Evolutionary conservation across 1,140 invertebrate genomes (phyloP), one percentile per base, ranked within the genome.

Genomic region (Temnothorax longispinosus): DNA sequence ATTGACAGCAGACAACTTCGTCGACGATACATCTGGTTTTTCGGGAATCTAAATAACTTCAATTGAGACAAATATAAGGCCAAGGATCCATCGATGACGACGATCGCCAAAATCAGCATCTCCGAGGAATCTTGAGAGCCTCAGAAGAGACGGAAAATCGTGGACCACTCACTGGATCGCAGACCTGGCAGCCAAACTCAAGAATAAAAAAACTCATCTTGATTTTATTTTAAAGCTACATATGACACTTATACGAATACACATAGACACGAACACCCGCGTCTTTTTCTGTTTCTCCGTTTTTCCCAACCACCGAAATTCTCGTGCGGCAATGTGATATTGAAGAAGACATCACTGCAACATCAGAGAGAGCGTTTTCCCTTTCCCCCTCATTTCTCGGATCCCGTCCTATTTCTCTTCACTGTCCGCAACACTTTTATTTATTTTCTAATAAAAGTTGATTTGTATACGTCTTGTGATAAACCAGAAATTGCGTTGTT

Each of bases 361-460:
- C 58, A 87, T 71, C 67, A 27, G 8, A 86, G 56, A 84, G 75
- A 74, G 76, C 84, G 88, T 87, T 90, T 85, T 62, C 85, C 47
- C 82, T 41, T 88, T 56, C 38, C 10, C 54, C 52, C n/a, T 56
- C 64, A 67, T 44, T 65, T 77, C 41, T 87, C 18, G 44, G 35
- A 38, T 85, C 38, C 69, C 18, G 41, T 44, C 60, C 54, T 58
- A 58, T 65, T 72, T 64, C 56, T 60, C 60, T 71, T 72, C 81
- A 60, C 52, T 72, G 47, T 75, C 41, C 89, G 84, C 88, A 91
- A 91, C 58, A 90, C 90, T 93, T 94, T 92, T 93, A 94, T 94
- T 93, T 93, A 94, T 94, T 93, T 92, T 94, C 88, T 90, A 94
- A 94, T 94, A 95, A 94, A 94, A 93, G 89, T 88, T 93, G 80